Percentiles rank a stretch among this genome's conserved stretches.
phyloP scores from a whole-genome alignment of 2,888 invertebrate species.

The Drosophila formosana region DNA sequence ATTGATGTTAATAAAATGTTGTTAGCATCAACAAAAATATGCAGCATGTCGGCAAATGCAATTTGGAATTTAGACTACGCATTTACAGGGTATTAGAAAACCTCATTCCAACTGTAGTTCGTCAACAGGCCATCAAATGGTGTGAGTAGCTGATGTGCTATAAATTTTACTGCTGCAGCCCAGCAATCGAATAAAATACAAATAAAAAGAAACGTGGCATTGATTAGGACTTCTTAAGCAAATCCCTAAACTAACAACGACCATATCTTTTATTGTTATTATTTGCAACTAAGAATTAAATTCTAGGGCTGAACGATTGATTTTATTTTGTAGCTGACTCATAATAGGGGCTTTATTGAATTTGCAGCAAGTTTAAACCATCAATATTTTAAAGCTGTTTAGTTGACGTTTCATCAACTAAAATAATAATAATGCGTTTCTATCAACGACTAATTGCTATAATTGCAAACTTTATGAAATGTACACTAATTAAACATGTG shows the following conservation, averaged over 20 bases:
- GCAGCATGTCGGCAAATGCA: no score
- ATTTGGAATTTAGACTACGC: no score
- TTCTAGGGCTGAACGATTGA: no score
- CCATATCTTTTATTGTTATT: no score
- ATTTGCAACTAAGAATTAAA: no score
- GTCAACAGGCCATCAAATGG: conserved; percentile 14
- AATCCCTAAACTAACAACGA: background rate
- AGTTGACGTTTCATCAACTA: background rate
- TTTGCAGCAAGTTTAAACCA: background rate
- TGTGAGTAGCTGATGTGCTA: conserved; percentile 5
- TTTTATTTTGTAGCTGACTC: no score
- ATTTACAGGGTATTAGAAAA: conserved; percentile 4
- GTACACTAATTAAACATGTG: conserved; percentile 4
- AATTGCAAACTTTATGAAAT: conserved; percentile 1
- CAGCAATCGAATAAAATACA: background rate
- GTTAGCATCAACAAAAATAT: no score
- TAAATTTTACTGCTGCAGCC: background rate
- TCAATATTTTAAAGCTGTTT: background rate
- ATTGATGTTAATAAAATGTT: no score
- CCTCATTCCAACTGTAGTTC: background rate
- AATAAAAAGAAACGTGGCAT: background rate
- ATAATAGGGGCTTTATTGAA: background rate
- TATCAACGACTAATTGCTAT: background rate
- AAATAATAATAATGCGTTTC: background rate
- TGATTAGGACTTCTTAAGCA: background rate